Evolutionary conservation across 2,113 vertebrate species (phyloP).

Genomic region (Menura novaehollandiae): DNA sequence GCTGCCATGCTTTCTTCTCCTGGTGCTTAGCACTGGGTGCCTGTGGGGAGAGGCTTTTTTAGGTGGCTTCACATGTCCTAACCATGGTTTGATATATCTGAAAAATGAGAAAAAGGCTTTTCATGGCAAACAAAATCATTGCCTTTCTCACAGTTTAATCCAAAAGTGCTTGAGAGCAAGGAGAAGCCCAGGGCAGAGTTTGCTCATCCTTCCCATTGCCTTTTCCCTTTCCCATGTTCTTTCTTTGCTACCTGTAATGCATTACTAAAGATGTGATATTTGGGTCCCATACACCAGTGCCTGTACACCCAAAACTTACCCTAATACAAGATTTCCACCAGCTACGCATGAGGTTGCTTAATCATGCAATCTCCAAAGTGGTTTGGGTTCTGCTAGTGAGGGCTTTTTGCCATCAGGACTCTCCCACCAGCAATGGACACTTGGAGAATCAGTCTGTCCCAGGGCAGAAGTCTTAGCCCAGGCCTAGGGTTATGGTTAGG

Average conservation of each 20-base stretch:
- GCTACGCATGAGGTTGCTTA: not conserved
- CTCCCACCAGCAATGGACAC: fast-evolving
- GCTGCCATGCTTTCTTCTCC: not conserved
- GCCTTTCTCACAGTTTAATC: not conserved
- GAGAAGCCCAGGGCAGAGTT: not conserved
- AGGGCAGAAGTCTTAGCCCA: not conserved
- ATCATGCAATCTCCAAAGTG: fast-evolving
- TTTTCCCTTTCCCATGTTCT: not conserved
- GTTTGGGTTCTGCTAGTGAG: fast-evolving
- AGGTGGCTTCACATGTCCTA: not conserved
- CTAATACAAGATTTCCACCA: not conserved
- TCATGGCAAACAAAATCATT: not conserved
- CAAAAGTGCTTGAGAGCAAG: not conserved
- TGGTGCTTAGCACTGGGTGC: not conserved
- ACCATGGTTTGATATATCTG: not conserved
- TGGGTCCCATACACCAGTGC: not conserved
- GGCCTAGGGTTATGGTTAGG: not conserved
- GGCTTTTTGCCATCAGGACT: not conserved
- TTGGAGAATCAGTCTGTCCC: not conserved
- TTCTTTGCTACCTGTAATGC: not conserved
- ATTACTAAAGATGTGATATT: not conserved
- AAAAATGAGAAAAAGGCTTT: not conserved
- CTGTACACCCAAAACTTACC: not conserved
- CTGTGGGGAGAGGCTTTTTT: not conserved
- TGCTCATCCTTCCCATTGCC: not conserved